Conservation (phyloP, 2,888 invertebrate genomes). For the Clostera curtula region DNA sequence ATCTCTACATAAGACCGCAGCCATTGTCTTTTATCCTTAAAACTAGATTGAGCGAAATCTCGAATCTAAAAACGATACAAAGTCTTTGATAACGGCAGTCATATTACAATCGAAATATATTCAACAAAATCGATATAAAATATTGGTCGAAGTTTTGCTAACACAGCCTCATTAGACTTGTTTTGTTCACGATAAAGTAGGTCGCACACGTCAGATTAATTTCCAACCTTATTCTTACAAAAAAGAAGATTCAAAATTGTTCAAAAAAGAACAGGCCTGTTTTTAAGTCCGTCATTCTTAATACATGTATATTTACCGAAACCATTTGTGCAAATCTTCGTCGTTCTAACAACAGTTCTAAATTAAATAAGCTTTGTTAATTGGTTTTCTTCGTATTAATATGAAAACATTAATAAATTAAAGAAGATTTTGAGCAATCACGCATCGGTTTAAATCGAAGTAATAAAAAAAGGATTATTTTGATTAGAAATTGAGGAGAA, state of each 20-base stretch:
- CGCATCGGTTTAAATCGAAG: no score
- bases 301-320: no score
- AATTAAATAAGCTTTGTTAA: no score
- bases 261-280: not conserved
- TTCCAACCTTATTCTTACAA: no score
- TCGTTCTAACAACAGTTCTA: no score
- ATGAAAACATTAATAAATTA: no score
- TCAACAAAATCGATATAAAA: slow-evolving; percentile 24
- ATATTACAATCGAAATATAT: slow-evolving; percentile 18
- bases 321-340: no score
- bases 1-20: slow-evolving; percentile 18
- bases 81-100: slow-evolving; percentile 21
- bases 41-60: slow-evolving; percentile 51
- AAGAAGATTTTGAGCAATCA: slow-evolving; percentile 49
- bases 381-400: no score
- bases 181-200: slow-evolving; percentile 5
- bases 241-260: slow-evolving; percentile 2
- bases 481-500: no score
- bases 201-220: slow-evolving; percentile 2
- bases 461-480: no score
- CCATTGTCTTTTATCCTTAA: slow-evolving; percentile 27
- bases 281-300: no score
- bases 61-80: slow-evolving; percentile 30
- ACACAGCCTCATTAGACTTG: slow-evolving; percentile 22
- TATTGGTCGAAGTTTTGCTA: slow-evolving; percentile 25